Conservation (phyloP, 2,888 invertebrate genomes). For the Drosophila niveifrons region DNA sequence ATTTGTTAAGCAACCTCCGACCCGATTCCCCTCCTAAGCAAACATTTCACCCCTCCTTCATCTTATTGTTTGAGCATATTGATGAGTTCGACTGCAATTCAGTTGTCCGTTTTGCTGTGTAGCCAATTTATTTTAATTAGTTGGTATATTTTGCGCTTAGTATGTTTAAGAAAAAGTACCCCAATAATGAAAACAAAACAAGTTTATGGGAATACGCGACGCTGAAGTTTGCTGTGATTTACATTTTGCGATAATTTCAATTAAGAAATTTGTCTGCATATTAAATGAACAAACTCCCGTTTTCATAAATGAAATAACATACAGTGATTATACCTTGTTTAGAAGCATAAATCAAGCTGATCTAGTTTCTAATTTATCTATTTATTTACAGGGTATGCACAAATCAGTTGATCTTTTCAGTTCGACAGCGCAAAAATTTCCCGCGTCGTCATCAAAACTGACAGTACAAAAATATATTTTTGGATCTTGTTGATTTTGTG, state of each 20-base stretch:
- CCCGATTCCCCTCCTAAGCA: neutral
- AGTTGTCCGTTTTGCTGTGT: constrained; percentile 30
- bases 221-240: neutral
- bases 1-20: constrained; percentile 26
- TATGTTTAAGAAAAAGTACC: constrained; percentile 27
- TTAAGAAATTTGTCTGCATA: too few relatives aligned
- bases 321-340: too few relatives aligned
- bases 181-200: neutral
- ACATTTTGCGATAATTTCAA: neutral
- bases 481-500: constrained; percentile 64
- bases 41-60: neutral
- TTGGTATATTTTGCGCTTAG: constrained; percentile 61
- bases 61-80: constrained; percentile 39
- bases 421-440: constrained; percentile 26
- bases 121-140: constrained; percentile 72
- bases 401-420: constrained; percentile 25
- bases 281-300: too few relatives aligned
- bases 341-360: too few relatives aligned
- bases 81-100: constrained; percentile 54
- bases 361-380: neutral
- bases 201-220: neutral
- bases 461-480: constrained; percentile 48
- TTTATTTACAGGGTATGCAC: constrained; percentile 22
- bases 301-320: too few relatives aligned
- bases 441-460: constrained; percentile 56